A percentile compares a stretch with the other conserved stretches of the same genome.
Conservation (phyloP, 2,797 vertebrate genomes). For the Pempheris klunzingeri region DNA sequence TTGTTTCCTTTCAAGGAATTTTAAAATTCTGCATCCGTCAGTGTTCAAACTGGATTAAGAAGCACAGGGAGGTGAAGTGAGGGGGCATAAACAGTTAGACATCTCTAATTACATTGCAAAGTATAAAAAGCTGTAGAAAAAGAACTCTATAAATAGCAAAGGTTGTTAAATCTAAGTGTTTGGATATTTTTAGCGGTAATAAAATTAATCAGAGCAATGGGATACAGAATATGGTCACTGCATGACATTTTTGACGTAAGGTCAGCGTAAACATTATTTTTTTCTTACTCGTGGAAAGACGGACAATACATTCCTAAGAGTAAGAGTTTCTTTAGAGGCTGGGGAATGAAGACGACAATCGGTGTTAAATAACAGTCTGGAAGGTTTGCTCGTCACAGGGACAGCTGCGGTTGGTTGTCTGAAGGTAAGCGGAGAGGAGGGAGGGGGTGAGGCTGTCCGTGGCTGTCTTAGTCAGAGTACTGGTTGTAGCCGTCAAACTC, state of each 20-base stretch:
- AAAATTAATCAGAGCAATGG: slow-evolving; percentile 34
- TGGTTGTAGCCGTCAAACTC: slow-evolving; percentile 90
- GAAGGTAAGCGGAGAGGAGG: slow-evolving; percentile 45
- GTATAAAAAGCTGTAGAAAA: slow-evolving; percentile 56
- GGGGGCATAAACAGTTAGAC: slow-evolving; percentile 7
- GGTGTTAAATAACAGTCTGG: slow-evolving; percentile 69
- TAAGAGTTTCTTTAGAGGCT: slow-evolving; percentile 43
- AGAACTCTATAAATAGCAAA: slow-evolving; percentile 67
- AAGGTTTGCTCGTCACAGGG: slow-evolving; percentile 49
- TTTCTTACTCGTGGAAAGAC: slow-evolving; percentile 50
- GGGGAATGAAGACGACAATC: slow-evolving; percentile 40
- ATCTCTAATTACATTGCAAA: slow-evolving; percentile 42
- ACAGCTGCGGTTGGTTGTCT: slow-evolving; percentile 56
- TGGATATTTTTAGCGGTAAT: slow-evolving; percentile 32
- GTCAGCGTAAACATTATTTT: slow-evolving; percentile 56
- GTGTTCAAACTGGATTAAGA: slow-evolving; percentile 42
- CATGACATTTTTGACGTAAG: slow-evolving; percentile 30
- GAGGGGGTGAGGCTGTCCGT: slow-evolving; percentile 12
- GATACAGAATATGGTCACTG: slow-evolving; percentile 44
- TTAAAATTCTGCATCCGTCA: slow-evolving; percentile 44
- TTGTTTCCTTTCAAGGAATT: slow-evolving; percentile 35
- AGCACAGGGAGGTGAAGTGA: slow-evolving; percentile 2
- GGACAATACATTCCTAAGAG: slow-evolving; percentile 51
- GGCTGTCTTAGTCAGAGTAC: slow-evolving; percentile 85
- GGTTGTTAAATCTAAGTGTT: slow-evolving; percentile 30